Evolutionary conservation across 1,140 invertebrate species (phyloP), one percentile per base, ranked within the genome.

Genomic region (Brachionus asplanchnoidis): DNA sequence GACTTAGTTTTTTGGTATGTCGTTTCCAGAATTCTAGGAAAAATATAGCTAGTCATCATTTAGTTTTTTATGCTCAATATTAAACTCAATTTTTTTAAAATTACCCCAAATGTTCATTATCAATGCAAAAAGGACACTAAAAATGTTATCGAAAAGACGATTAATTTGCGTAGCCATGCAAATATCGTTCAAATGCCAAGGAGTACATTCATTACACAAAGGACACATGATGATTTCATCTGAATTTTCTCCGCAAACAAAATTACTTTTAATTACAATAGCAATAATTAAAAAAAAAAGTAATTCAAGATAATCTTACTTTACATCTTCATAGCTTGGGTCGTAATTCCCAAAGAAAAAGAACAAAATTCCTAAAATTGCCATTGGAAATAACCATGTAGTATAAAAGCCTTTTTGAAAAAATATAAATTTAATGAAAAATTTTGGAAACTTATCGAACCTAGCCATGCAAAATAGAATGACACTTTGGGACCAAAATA

Each of bases 11-110:
- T 50, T 95, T 95, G 44, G 93, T 93, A 88, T 93, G 93, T 85
- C 97, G 92, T 89, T 98, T 98, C 96, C 97, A 99, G 53, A 95
- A 95, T 89, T 98, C 96, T 86, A 98, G 91, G 90, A 98, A 98
- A 56, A 96, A 93, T 20, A 96, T 97, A 42, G 95, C 96, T 96
- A 87, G 11, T 87, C 86, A 68, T 11, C 17, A 12, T 66, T 12
- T 1, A 75, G 28, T 32, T 40, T 17, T 40, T 17, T 23, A 3
- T 11, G 73, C 7, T 7, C 9, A 6, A 8, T n/a, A 4, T 17
- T 56, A 5, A 26, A 28, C 32, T 56, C n/a, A 65, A 44, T 44
- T 28, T 36, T 65, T 44, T 65, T 8, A 56, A 36, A 53, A 17
- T 90, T 88, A 93, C 92, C 91, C 94, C 94, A 94, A 86, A 95